These are phyloP conservation scores for Drepanosiphum platanoidis DNA, from an alignment of 2,888 invertebrate genomes.

Conservation along the genomic window DNA sequence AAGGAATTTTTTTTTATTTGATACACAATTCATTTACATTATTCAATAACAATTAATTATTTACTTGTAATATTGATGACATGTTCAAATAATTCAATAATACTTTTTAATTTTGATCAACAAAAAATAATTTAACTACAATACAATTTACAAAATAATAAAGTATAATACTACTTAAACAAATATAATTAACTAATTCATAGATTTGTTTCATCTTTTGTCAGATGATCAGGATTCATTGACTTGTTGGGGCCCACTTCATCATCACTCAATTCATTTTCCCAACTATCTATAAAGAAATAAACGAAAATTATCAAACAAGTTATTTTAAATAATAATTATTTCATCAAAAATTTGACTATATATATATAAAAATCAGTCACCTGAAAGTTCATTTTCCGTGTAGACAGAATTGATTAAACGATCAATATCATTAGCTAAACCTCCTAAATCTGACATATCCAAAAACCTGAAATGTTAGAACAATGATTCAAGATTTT, in stretches of 20 bases:
- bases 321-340: neutral
- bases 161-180: neutral
- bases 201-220: constrained; percentile 19
- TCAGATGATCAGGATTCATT: constrained; percentile 39
- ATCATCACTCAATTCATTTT: constrained; percentile 22
- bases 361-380: neutral
- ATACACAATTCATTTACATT: too few relatives aligned
- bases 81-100: too few relatives aligned
- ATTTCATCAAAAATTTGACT: neutral
- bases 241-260: neutral
- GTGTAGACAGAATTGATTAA: neutral
- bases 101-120: too few relatives aligned
- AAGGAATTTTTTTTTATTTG: too few relatives aligned
- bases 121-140: too few relatives aligned
- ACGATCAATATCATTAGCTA: neutral
- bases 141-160: constrained; percentile 22
- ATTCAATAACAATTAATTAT: too few relatives aligned
- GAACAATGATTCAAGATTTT: neutral
- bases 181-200: neutral
- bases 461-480: constrained; percentile 14
- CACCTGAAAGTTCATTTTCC: neutral
- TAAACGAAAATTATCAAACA: neutral
- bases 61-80: too few relatives aligned
- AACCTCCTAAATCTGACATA: constrained; percentile 8
- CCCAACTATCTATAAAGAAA: constrained; percentile 10